Evolutionary conservation across 2,888 invertebrate genomes (phyloP), one percentile per base, ranked within the genome.

Genomic region (Koerneria pararmatus): DNA sequence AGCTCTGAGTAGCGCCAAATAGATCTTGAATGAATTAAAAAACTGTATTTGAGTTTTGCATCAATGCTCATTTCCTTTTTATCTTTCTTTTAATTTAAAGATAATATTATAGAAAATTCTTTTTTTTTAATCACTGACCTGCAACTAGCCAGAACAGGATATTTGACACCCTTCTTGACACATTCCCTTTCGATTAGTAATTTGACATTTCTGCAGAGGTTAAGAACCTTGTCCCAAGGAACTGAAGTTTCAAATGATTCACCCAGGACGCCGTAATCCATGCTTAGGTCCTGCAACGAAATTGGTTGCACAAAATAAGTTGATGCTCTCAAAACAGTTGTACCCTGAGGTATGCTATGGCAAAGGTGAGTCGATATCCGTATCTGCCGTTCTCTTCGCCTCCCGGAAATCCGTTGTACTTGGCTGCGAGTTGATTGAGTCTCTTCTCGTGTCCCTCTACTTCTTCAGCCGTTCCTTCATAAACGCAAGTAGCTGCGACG

Each of bases 161-260:
- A 84, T 70, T 84, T 84, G 19, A 87, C 83, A 15, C 86, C 85
- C 56, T 82, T 78, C 59, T 84, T 83, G 64, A 84, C 83, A 19
- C 75, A 87, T 73, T 88, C 88, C 54, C 85, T 84, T 0, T 87
- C 84, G 3, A 97, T 87, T 59, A 91, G 87, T 65, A 89, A 88
- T 84, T 95, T 97, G 4, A 95, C 95, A 86, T 93, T 93, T 64
- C 88, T 87, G 83, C 95, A 95, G 46, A 98, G 86, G 22, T 89
- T 27, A 63, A 57, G 29, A 35, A 75, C 74, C 53, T 74, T 74
- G 41, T 76, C 76, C 97, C 97, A 98, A 1, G 97, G 91, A 1
- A 95, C 95, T 0, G 97, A 97, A 0, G 98, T 98, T 86, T 98
- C 97, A 86, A 98, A 98, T 0, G 95, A 95, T 85, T 98, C 97